Evolutionary conservation across 2,113 vertebrate genomes (phyloP).

Genomic region (Formicarius rufipectus): DNA sequence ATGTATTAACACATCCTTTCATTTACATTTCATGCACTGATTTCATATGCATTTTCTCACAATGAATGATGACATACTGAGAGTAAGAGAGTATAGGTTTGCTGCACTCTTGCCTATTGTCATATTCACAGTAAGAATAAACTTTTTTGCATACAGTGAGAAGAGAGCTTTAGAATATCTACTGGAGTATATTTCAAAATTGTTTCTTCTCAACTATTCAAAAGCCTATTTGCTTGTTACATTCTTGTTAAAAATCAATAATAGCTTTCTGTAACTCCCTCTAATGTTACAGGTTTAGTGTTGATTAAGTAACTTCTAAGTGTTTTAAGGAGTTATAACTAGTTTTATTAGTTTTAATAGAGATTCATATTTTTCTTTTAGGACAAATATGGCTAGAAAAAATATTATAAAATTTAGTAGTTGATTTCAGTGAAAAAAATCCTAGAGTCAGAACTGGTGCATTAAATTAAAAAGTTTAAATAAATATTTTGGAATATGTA

Average conservation of each 20-base stretch:
- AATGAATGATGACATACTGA: neutral
- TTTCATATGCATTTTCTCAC: neutral
- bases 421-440: neutral
- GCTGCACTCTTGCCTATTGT: neutral
- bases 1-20: neutral
- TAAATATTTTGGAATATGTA: neutral
- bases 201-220: neutral
- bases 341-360: neutral
- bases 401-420: neutral
- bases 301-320: neutral
- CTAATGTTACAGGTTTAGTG: neutral
- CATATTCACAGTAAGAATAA: neutral
- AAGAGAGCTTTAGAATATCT: neutral
- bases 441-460: neutral
- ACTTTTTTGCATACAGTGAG: neutral
- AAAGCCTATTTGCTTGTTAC: neutral
- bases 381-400: neutral
- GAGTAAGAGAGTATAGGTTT: neutral
- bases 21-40: neutral
- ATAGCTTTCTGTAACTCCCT: neutral
- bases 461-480: neutral
- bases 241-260: neutral
- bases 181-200: neutral
- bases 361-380: neutral
- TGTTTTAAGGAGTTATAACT: neutral